Conservation (phyloP, 2,888 invertebrate genomes). For the Helleia helle region DNA sequence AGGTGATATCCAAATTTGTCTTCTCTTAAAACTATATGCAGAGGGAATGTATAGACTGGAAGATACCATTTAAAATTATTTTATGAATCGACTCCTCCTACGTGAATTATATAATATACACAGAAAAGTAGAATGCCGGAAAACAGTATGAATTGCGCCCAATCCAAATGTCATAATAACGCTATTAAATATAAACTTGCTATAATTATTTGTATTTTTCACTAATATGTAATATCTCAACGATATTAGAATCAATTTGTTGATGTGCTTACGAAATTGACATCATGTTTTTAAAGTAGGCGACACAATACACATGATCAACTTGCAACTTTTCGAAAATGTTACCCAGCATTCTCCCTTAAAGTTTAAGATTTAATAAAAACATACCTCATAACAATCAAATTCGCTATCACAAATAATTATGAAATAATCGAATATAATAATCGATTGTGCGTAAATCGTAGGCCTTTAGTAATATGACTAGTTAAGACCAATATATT, state of each 20-base stretch:
- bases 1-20: slow-evolving; percentile 26
- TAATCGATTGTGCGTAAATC: slow-evolving; percentile 54
- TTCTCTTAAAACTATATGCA: slow-evolving; percentile 37
- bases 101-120: not conserved
- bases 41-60: slow-evolving; percentile 63
- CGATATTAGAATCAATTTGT: too few species aligned
- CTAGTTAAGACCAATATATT: slow-evolving; percentile 46
- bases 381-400: not conserved
- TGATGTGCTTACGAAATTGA: too few species aligned
- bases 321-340: too few species aligned
- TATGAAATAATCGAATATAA: slow-evolving; percentile 11
- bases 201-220: too few species aligned
- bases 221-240: too few species aligned
- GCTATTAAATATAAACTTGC: too few species aligned
- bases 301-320: too few species aligned
- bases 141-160: not conserved
- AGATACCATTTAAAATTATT: slow-evolving; percentile 28
- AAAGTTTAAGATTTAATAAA: not conserved
- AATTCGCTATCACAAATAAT: too few species aligned
- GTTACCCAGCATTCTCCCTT: too few species aligned
- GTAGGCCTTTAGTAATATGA: slow-evolving; percentile 65
- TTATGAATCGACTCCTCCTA: not conserved
- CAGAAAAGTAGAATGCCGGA: not conserved
- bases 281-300: too few species aligned
- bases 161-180: too few species aligned